These are phyloP conservation scores for Phenganax stokvisi DNA, from an alignment of 92 coral and sea anemone species.

Conservation along the genomic window DNA sequence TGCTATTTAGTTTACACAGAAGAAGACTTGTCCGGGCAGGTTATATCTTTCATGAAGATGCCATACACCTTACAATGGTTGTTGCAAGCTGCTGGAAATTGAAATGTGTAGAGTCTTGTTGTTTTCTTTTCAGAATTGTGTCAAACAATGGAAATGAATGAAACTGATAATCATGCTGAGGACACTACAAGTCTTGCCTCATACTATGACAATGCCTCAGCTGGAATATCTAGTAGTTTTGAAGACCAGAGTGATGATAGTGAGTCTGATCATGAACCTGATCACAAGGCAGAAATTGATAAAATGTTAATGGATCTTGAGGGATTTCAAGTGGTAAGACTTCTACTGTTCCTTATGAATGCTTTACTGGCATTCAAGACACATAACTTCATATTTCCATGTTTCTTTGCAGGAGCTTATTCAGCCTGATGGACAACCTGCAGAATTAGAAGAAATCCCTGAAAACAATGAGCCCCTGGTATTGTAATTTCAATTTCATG, in stretches of 20 bases:
- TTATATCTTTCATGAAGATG: not conserved
- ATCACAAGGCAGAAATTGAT: conserved; percentile 78
- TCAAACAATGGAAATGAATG: conserved; percentile 14
- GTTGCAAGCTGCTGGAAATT: too few relatives aligned
- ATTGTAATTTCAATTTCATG: conserved; percentile 42
- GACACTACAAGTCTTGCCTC: conserved; percentile 23
- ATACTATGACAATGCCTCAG: conserved; percentile 23
- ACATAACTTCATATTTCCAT: not conserved
- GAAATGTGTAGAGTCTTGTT: too few relatives aligned
- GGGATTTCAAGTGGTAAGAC: conserved; percentile 78
- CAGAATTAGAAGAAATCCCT: conserved; percentile 16
- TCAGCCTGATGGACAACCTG: conserved; percentile 17
- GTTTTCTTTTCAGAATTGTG: not conserved
- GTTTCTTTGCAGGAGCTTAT: conserved; percentile 12
- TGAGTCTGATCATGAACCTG: conserved; percentile 28
- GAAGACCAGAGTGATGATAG: conserved; percentile 37
- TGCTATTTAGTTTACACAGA: not conserved
- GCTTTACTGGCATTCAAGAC: conserved; percentile 57
- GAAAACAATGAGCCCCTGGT: conserved; percentile 23
- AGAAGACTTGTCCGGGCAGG: not conserved
- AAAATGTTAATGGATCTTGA: conserved; percentile 88
- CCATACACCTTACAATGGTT: not conserved
- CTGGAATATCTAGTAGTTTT: conserved; percentile 29
- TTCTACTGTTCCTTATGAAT: not conserved
- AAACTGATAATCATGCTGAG: conserved; percentile 4